Percentiles rank a stretch among this genome's conserved stretches.
phyloP scores from a whole-genome alignment of 2,888 invertebrate species.

The Tethea ocularis region DNA sequence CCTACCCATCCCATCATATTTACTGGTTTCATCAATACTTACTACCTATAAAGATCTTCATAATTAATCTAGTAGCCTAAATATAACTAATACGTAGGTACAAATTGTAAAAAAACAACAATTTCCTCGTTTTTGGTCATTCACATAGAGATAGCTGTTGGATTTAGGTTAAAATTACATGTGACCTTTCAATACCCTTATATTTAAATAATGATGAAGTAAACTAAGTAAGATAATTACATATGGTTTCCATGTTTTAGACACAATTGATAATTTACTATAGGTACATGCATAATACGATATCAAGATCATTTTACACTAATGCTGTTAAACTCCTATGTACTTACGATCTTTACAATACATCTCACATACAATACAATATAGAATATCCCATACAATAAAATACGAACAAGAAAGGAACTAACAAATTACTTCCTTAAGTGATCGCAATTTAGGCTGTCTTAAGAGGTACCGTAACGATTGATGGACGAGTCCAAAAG shows the following conservation, averaged over 20 bases:
- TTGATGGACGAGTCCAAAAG: not conserved
- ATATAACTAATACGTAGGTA: no score
- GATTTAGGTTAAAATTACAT: no score
- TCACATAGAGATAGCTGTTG: no score
- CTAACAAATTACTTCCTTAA: slow-evolving; percentile 1
- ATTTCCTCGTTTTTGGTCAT: no score
- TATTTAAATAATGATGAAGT: no score
- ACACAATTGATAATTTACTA: no score
- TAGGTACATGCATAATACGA: not conserved
- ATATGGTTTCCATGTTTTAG: no score
- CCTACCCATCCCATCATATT: not conserved
- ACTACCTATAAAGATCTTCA: not conserved
- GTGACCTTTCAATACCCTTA: no score
- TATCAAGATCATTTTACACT: not conserved
- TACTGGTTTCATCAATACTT: not conserved
- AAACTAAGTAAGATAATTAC: no score
- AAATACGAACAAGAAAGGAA: not conserved
- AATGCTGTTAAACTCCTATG: not conserved
- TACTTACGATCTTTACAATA: not conserved
- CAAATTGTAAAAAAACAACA: no score
- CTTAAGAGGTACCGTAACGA: not conserved
- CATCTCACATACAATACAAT: not conserved
- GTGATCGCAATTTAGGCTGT: slow-evolving; percentile 1
- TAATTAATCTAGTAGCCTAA: no score
- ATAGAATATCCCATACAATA: not conserved